A percentile compares a stretch with the other conserved stretches of the same genome.
Evolutionary conservation across 2,797 vertebrate genomes (phyloP).

Genomic region (Podarcis lilfordi): DNA sequence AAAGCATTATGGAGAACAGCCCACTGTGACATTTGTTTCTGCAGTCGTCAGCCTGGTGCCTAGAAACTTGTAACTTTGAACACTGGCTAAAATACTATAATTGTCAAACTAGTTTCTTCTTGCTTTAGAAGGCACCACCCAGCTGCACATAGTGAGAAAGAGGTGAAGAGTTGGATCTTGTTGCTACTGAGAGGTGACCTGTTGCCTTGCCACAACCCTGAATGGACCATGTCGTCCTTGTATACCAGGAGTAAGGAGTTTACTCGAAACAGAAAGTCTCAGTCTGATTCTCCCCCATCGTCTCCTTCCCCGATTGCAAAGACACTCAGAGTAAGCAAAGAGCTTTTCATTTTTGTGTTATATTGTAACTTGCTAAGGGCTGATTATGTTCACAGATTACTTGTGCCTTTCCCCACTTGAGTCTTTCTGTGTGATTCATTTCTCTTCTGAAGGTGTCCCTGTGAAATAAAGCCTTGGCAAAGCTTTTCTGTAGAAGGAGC

Average conservation of each 20-base stretch:
- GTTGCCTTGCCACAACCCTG: conserved; percentile 24
- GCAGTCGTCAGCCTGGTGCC: conserved; percentile 59
- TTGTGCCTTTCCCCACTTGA: conserved; percentile 24
- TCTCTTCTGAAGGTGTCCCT: conserved; percentile 36
- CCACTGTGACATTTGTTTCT: conserved; percentile 35
- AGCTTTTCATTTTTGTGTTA: conserved; percentile 72
- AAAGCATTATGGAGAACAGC: conserved; percentile 59
- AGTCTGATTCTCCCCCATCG: conserved; percentile 92
- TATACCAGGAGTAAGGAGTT: conserved; percentile 92
- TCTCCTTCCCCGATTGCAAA: conserved; percentile 92
- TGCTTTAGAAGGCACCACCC: conserved; percentile 71
- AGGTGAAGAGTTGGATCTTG: conserved; percentile 44
- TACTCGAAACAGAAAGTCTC: conserved; percentile 89
- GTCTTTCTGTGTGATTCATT: conserved; percentile 32
- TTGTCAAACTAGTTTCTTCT: conserved; percentile 70
- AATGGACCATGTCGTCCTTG: conserved; percentile 87
- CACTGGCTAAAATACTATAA: conserved; percentile 65
- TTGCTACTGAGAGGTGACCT: conserved; percentile 33
- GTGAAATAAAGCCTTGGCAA: conserved; percentile 36
- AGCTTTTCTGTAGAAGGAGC: conserved; percentile 57
- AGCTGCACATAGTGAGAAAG: conserved; percentile 41
- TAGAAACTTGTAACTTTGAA: conserved; percentile 65
- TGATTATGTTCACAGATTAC: background rate
- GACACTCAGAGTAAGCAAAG: conserved; percentile 91
- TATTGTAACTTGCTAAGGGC: conserved; percentile 23